phyloP scores from a whole-genome alignment of 1,140 invertebrate species.

The Dendroctonus valens region DNA sequence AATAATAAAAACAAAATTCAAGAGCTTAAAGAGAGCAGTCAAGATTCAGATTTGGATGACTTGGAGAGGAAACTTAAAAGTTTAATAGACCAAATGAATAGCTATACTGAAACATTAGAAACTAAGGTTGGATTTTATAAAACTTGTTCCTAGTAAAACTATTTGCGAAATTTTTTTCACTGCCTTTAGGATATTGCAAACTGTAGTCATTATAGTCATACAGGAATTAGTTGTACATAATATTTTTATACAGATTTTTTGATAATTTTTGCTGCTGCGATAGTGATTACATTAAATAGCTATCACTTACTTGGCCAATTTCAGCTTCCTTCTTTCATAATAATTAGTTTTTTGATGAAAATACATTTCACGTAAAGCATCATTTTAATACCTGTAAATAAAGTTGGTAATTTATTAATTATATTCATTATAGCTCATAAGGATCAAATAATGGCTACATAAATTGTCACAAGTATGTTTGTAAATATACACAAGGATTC shows the following conservation, averaged over 20 bases:
- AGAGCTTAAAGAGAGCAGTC: constrained; percentile 48
- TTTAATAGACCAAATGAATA: constrained; percentile 49
- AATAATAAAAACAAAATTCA: constrained; percentile 41
- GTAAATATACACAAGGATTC: constrained; percentile 19
- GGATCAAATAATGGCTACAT: constrained; percentile 6
- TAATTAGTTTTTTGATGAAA: background rate
- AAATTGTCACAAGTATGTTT: constrained; percentile 17
- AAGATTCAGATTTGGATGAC: constrained; percentile 44
- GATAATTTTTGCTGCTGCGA: constrained; percentile 26
- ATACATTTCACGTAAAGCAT: background rate
- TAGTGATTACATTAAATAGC: constrained; percentile 15
- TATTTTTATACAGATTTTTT: constrained; percentile 1
- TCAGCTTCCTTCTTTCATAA: background rate
- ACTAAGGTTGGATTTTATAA: constrained; percentile 44
- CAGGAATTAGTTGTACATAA: constrained; percentile 16
- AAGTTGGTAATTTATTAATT: constrained; percentile 31
- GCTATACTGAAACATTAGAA: constrained; percentile 38
- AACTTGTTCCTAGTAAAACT: constrained; percentile 37
- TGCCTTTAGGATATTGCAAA: no score
- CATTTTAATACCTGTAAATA: constrained; percentile 18
- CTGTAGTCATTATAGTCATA: background rate
- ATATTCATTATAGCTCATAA: constrained; percentile 17
- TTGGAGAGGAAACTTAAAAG: constrained; percentile 47
- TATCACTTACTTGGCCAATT: background rate
- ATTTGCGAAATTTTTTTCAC: background rate